These are phyloP conservation scores for Caenorhabditis panamensis DNA, from an alignment of 2,888 invertebrate genomes.

Conservation along the genomic window DNA sequence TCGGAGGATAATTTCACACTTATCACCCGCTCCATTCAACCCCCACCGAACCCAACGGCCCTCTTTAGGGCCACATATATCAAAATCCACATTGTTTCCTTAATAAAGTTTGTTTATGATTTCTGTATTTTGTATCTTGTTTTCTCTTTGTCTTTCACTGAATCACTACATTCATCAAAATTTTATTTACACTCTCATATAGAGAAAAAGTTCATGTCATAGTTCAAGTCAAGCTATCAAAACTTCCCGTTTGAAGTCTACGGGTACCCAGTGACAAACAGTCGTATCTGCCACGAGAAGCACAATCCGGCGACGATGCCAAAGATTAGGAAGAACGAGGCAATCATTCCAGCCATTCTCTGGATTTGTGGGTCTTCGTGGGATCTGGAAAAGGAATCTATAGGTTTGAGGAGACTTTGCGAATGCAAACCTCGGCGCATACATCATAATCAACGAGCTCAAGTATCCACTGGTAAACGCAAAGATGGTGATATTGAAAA, in stretches of 20 bases:
- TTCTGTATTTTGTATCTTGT: too few species aligned
- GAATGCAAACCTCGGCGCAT: slow-evolving; percentile 85
- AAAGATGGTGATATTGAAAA: slow-evolving; percentile 85
- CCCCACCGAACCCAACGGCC: slow-evolving; percentile 73
- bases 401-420: neutral
- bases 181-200: too few species aligned
- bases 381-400: slow-evolving; percentile 8
- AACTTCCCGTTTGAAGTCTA: neutral
- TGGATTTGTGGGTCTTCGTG: slow-evolving; percentile 40
- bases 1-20: too few species aligned
- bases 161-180: too few species aligned
- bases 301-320: slow-evolving; percentile 52
- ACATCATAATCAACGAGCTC: slow-evolving; percentile 94
- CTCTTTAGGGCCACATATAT: slow-evolving; percentile 78
- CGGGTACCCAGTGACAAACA: slow-evolving; percentile 35
- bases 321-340: slow-evolving; percentile 49
- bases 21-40: too few species aligned
- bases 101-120: too few species aligned
- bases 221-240: neutral
- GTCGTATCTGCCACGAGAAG: slow-evolving; percentile 49
- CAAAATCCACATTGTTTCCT: too few species aligned
- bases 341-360: slow-evolving; percentile 57
- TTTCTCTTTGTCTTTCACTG: too few species aligned
- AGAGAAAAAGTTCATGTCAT: too few species aligned
- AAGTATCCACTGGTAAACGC: slow-evolving; percentile 94